These are phyloP conservation scores for Hyposoter didymator DNA, from an alignment of 2,888 invertebrate genomes.

Conservation along the genomic window DNA sequence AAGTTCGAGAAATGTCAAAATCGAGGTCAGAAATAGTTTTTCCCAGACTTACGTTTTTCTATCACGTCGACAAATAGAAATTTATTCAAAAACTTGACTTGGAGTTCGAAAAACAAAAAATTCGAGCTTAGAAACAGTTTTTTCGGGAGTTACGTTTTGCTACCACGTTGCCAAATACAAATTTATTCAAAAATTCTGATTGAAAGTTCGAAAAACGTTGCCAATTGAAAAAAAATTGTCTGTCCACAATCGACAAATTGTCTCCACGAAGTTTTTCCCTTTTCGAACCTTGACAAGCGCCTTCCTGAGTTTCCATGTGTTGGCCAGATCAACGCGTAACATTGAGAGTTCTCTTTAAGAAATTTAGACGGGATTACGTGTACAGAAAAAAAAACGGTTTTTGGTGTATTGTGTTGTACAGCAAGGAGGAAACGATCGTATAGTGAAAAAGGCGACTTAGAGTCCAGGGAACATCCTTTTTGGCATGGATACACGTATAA, in stretches of 20 bases:
- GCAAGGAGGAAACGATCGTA: conserved; percentile 42
- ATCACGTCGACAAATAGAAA: background rate
- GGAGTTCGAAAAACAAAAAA: background rate
- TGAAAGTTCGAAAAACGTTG: background rate
- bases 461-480: conserved; percentile 43
- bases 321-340: conserved; percentile 55
- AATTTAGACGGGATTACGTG: conserved; percentile 38
- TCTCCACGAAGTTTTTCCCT: background rate
- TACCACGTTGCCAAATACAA: background rate
- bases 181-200: background rate
- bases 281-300: background rate
- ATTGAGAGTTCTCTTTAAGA: conserved; percentile 20
- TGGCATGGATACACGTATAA: background rate
- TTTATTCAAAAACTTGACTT: background rate
- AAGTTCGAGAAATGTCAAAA: too few relatives aligned
- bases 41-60: too few relatives aligned
- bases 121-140: too few relatives aligned
- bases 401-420: conserved; percentile 41
- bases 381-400: conserved; percentile 30
- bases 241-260: background rate
- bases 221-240: background rate
- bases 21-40: too few relatives aligned
- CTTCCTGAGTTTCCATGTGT: conserved; percentile 48
- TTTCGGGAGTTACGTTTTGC: too few relatives aligned
- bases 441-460: conserved; percentile 9